These are phyloP conservation scores for Muscicapa adusta DNA, from an alignment of 2,113 vertebrate genomes.

Conservation along the genomic window DNA sequence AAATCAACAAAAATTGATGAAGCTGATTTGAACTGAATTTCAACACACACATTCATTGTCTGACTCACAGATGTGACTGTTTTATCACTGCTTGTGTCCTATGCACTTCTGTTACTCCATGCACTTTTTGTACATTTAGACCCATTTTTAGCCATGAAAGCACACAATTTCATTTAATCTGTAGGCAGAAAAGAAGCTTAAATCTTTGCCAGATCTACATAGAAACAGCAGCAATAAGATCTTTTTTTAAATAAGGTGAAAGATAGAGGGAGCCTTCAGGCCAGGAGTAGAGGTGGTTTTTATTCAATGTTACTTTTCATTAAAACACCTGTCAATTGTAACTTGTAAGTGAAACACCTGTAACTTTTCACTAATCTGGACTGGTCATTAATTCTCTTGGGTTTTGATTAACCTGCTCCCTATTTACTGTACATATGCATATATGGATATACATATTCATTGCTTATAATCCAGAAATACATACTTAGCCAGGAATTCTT, in stretches of 20 bases:
- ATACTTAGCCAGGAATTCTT: neutral
- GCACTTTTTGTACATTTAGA: neutral
- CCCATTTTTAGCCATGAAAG: neutral
- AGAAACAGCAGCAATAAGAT: neutral
- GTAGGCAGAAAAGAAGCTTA: neutral
- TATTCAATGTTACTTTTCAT: neutral
- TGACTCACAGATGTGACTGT: neutral
- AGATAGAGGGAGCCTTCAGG: neutral
- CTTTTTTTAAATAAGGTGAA: neutral
- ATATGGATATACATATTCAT: neutral
- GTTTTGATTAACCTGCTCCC: neutral
- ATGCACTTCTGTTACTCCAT: neutral
- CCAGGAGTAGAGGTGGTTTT: neutral
- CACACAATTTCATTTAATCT: neutral
- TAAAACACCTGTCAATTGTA: neutral
- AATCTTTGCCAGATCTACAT: fast-evolving
- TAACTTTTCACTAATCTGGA: neutral
- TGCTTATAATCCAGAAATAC: neutral
- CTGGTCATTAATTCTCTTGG: neutral
- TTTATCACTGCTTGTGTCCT: neutral
- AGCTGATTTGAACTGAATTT: neutral
- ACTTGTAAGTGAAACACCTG: neutral
- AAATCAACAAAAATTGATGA: neutral
- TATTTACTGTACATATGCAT: neutral
- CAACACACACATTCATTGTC: neutral